Base-by-base conservation (phyloP, 2,888 invertebrate species). In the Serripes groenlandicus region DNA sequence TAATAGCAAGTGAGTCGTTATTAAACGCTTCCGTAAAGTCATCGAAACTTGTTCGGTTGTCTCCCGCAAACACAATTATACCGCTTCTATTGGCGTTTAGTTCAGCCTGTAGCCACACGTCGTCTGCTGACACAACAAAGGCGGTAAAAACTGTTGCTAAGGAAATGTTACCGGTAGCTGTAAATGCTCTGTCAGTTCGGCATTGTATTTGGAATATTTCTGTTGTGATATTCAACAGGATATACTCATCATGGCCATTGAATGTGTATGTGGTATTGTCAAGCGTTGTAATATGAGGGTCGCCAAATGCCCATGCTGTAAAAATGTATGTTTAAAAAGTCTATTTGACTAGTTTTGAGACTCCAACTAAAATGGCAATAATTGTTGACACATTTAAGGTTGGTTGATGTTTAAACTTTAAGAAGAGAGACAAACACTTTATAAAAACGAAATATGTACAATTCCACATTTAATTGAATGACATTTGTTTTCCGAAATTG, bases 201-300 rank as follows among this genome's bases (percentile, higher is more conserved):
- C 60, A 56, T 64, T 86, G 86, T 34, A 86, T 71, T 32, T 83
- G 49, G 74, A 86, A 78, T 4, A 5, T 49, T 28, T 52, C 70
- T 1, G 66, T 49, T 4, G 73, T 42, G 0, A 62, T 60, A 3
- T 62, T 28, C 15, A 83, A 30, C 5, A 86, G 49, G 1, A 74
- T 21, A 58, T 86, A 86, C 69, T 83, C 83, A 7, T 80, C 86
- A 21, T 74, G 78, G 5, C 86, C 86, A 37, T 86, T 86, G 64
- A 86, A 86, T 1, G 86, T 86, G 62, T 81, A 86, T 15, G 72
- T 76, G 1, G 34, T 56, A 3, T 78, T 78, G 54, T 86, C 86
- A 3, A 86, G 32, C 2, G 86, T 86, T 3, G 52, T 28, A 18
- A 86, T 73, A 26, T 86, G 86, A 54, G 86, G 86, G 30, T 86